Base-by-base conservation (phyloP, 2,113 vertebrate genomes). In the Xenopus laevis region DNA sequence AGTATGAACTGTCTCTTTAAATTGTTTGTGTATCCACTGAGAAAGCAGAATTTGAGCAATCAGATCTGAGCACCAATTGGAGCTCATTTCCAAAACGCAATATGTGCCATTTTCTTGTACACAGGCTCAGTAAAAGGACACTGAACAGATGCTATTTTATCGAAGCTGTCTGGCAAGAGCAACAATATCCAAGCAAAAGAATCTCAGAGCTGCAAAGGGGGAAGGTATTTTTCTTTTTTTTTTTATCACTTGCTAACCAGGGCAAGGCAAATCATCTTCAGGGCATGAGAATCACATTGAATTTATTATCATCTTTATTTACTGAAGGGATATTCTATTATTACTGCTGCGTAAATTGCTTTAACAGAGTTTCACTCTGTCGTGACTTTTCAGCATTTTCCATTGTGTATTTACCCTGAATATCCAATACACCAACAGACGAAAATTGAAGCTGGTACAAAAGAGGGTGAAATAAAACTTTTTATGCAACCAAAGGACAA, bases 81-180 rank as follows among this genome's bases (percentile, higher is more conserved):
- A 64, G 30, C 30, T 40, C 13, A 44, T 64, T 64, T 33, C 23
- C 30, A 33, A 30, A 64, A 40, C 15, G 16, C 61, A 64, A 44
- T 64, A n/a, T 64, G 61, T 64, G 61, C 61, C 30, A 17, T 40
- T 64, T 64, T 64, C 30, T 8, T 64, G 12, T 40, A 11, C 30
- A 40, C 61, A 17, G 16, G 27, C 61, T 60, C 9, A 60, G 18
- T 60, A 21, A 30, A 27, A 64, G 30, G 61, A 64, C 27, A 44
- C 27, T 40, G 61, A 64, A 64, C 61, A 64, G 61, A 64, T 64
- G 61, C 30, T 64, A 40, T 40, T 64, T 40, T 40, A 40, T 40
- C 12, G 61, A 40, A 15, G 27, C 61, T 40, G 27, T 40, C 30
- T 40, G 9, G 61, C 23, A 64, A 40, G 30, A 40, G 30, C 30